phyloP scores from a whole-genome alignment of 2,888 invertebrate species.

The Calameuta idolon region DNA sequence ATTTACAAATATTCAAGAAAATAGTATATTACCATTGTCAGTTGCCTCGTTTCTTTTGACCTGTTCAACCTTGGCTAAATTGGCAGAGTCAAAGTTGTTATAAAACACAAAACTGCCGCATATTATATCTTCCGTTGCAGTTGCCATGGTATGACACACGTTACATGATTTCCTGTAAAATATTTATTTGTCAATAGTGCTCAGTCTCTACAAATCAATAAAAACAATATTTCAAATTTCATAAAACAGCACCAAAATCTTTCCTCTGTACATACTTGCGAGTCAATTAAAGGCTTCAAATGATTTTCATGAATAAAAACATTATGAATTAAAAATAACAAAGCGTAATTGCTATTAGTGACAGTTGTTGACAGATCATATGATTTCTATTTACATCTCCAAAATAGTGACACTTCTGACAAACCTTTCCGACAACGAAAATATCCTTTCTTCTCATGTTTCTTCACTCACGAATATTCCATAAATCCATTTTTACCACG shows the following conservation, averaged over 20 bases:
- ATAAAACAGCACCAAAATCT: not conserved
- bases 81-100: conserved; percentile 92
- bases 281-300: not conserved
- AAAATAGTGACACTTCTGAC: conserved; percentile 70
- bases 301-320: not conserved
- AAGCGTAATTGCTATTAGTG: conserved; percentile 64
- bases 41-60: conserved; percentile 63
- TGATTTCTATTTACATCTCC: conserved; percentile 52
- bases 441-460: not conserved
- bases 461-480: not conserved
- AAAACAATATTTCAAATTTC: conserved; percentile 13
- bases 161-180: conserved; percentile 60
- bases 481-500: not conserved
- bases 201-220: conserved; percentile 58
- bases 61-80: conserved; percentile 85
- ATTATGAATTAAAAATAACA: conserved; percentile 28
- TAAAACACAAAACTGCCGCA: conserved; percentile 85
- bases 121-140: conserved; percentile 68
- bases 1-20: not conserved
- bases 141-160: conserved; percentile 53
- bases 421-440: conserved; percentile 10
- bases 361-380: conserved; percentile 55
- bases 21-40: conserved; percentile 52
- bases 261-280: not conserved
- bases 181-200: conserved; percentile 61